Evolutionary conservation across 2,113 vertebrate genomes (phyloP).

Genomic region (Pavo muticus): DNA sequence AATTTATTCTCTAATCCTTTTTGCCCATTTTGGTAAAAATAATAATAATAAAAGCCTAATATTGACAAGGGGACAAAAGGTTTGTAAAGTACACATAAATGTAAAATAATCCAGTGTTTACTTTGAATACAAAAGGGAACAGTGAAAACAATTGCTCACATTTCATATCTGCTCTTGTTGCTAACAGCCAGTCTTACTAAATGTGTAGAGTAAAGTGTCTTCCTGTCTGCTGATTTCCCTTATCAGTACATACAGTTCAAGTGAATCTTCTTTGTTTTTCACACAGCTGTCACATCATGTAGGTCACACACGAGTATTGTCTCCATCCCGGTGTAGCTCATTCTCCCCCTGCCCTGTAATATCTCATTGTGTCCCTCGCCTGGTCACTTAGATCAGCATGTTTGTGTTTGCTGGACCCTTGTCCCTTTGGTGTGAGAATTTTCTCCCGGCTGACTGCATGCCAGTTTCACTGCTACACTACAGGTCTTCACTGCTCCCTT

Average conservation of each 20-base stretch:
- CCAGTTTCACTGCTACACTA: not conserved
- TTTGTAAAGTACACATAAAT: not conserved
- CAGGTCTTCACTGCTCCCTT: not conserved
- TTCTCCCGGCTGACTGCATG: not conserved
- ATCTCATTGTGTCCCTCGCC: not conserved
- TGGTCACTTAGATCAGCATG: not conserved
- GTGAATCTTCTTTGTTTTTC: not conserved
- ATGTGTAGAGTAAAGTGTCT: not conserved
- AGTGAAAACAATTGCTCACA: not conserved
- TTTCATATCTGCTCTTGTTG: not conserved
- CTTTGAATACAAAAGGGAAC: not conserved
- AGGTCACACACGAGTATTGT: not conserved
- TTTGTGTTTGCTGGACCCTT: not conserved
- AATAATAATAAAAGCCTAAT: not conserved
- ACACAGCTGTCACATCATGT: not conserved
- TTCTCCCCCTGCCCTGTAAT: not conserved
- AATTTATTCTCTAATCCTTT: conserved; percentile 16
- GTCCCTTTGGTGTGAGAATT: not conserved
- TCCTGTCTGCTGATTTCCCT: not conserved
- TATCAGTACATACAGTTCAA: not conserved
- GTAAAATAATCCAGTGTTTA: not conserved
- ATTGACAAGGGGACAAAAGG: not conserved
- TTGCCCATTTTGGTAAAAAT: conserved; percentile 7
- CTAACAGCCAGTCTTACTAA: not conserved
- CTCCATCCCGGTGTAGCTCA: not conserved